Evolutionary conservation across 1,140 invertebrate genomes (phyloP).

Genomic region (Wasmannia auropunctata): DNA sequence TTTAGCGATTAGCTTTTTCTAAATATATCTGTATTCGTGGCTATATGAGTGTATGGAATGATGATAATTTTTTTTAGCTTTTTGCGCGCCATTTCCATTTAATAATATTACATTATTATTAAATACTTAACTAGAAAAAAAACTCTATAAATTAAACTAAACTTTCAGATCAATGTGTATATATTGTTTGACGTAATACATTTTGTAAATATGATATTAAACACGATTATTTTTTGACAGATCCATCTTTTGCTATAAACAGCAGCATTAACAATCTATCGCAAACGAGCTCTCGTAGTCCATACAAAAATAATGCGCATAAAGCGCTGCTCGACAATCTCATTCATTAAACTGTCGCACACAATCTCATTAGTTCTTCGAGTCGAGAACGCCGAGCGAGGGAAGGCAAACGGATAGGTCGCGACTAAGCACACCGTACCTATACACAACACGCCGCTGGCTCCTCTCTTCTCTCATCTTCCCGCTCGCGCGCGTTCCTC

Average conservation of each 20-base stretch:
- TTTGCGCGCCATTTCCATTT: too few relatives aligned
- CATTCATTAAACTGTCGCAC: constrained; percentile 30
- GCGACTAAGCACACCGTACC: constrained; percentile 26
- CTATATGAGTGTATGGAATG: not conserved
- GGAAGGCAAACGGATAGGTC: constrained; percentile 40
- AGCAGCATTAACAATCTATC: not conserved
- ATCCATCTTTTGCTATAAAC: not conserved
- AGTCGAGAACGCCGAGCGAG: constrained; percentile 8
- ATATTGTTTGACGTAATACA: not conserved
- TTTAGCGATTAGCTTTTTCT: not conserved
- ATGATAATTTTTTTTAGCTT: not conserved
- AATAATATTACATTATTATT: not conserved
- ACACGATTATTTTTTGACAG: not conserved
- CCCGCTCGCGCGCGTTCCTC: constrained; percentile 10
- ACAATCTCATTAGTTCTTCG: constrained; percentile 21
- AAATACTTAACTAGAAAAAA: not conserved
- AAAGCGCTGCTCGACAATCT: not conserved
- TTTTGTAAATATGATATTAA: not conserved
- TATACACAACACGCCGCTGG: not conserved
- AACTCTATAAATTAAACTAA: not conserved
- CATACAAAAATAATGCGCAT: constrained; percentile 6
- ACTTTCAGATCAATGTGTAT: not conserved
- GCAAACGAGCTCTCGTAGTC: not conserved
- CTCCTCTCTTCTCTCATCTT: constrained; percentile 19
- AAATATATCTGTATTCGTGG: too few relatives aligned